Conservation (phyloP, 92 coral and sea anemone species). For the Scolanthus callimorphus region DNA sequence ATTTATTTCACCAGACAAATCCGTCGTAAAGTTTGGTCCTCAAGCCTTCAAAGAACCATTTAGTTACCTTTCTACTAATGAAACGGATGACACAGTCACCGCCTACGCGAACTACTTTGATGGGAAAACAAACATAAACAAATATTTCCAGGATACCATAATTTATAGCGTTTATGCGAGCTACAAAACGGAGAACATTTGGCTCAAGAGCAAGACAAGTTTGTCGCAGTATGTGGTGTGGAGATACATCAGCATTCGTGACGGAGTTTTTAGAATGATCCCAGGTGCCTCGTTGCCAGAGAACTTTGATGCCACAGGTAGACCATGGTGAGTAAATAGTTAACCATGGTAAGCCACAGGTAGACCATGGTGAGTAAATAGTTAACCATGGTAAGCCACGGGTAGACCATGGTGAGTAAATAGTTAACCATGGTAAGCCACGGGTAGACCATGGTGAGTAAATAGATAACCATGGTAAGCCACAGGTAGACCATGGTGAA, state of each 20-base stretch:
- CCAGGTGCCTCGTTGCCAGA: constrained; percentile 44
- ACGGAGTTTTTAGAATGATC: constrained; percentile 45
- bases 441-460: too few relatives aligned
- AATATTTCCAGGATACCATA: constrained; percentile 32
- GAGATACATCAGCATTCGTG: constrained; percentile 46
- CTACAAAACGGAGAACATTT: constrained; percentile 37
- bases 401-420: too few relatives aligned
- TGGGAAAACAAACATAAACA: constrained; percentile 3
- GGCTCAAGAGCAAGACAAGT: constrained; percentile 31
- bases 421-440: too few relatives aligned
- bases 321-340: constrained; percentile 52
- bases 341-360: too few relatives aligned
- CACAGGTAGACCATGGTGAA: too few relatives aligned
- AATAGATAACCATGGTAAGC: too few relatives aligned
- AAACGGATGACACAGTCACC: constrained; percentile 10
- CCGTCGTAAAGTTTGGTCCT: constrained; percentile 29
- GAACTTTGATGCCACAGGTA: constrained; percentile 39
- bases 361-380: too few relatives aligned
- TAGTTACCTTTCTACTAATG: constrained; percentile 33
- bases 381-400: too few relatives aligned
- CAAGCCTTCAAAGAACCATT: constrained; percentile 46
- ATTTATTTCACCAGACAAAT: not conserved
- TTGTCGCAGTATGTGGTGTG: constrained; percentile 40
- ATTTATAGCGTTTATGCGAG: constrained; percentile 42
- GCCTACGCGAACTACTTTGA: constrained; percentile 19